These are phyloP conservation scores for Alectura lathami DNA, from an alignment of 2,113 vertebrate species.

Conservation along the genomic window DNA sequence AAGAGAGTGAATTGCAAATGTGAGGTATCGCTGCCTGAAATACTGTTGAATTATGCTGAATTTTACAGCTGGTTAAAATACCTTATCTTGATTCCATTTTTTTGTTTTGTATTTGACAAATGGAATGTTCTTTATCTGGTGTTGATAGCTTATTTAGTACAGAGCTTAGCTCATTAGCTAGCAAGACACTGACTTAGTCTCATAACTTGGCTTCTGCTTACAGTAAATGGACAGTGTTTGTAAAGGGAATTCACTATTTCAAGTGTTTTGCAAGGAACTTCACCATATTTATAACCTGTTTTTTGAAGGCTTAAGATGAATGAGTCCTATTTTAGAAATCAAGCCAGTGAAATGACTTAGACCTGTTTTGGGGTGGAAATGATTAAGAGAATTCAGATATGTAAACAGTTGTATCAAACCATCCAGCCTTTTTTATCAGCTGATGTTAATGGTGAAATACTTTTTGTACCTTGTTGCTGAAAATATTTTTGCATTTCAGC, in stretches of 20 bases:
- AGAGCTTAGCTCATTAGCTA: constrained; percentile 43
- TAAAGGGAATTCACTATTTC: constrained; percentile 76
- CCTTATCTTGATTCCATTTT: neutral
- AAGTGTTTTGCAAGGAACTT: constrained; percentile 74
- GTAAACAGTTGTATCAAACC: constrained; percentile 76
- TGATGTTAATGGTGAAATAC: constrained; percentile 81
- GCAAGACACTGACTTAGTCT: constrained; percentile 53
- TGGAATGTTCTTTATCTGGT: constrained; percentile 12
- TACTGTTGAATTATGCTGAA: neutral
- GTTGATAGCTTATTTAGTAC: constrained; percentile 23
- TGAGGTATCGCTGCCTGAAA: constrained; percentile 53
- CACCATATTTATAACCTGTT: constrained; percentile 71
- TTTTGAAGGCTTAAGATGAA: constrained; percentile 70
- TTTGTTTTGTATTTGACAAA: neutral
- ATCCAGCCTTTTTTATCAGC: constrained; percentile 79
- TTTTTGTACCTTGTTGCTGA: constrained; percentile 85
- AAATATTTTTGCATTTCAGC: constrained; percentile 85
- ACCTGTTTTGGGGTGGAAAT: constrained; percentile 67
- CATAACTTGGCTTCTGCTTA: constrained; percentile 73
- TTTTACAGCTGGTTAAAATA: constrained; percentile 1
- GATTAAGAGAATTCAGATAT: constrained; percentile 68
- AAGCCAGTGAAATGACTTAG: constrained; percentile 72
- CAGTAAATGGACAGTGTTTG: constrained; percentile 77
- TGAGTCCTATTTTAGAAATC: constrained; percentile 76
- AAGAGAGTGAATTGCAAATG: constrained; percentile 29